These are phyloP conservation scores for Ochotona curzoniae DNA, from an alignment of 2,113 vertebrate species.

Conservation along the genomic window DNA sequence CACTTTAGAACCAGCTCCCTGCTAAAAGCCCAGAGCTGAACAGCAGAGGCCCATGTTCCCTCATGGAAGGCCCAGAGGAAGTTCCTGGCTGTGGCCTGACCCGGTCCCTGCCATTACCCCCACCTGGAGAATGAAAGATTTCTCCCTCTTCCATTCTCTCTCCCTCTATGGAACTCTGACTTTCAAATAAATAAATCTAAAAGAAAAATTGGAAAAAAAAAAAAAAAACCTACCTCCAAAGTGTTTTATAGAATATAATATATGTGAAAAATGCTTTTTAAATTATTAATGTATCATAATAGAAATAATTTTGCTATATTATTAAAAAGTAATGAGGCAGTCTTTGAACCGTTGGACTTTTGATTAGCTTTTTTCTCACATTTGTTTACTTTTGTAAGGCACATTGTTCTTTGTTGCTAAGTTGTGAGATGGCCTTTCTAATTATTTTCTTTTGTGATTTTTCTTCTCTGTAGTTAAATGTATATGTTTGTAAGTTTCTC, in stretches of 20 bases:
- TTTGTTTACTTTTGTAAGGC: constrained; percentile 67
- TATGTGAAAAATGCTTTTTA: constrained; percentile 57
- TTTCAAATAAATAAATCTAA: too few relatives aligned
- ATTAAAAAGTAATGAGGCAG: constrained; percentile 70
- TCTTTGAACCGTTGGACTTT: constrained; percentile 66
- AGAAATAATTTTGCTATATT: constrained; percentile 65
- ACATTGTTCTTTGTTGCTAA: constrained; percentile 43
- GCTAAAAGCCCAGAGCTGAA: too few relatives aligned
- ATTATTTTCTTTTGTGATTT: constrained; percentile 48
- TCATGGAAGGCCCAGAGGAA: too few relatives aligned
- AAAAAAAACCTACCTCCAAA: background rate
- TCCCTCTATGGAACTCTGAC: too few relatives aligned
- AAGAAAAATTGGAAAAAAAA: too few relatives aligned
- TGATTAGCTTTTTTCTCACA: constrained; percentile 62
- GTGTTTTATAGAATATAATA: constrained; percentile 57
- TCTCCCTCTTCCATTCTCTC: too few relatives aligned
- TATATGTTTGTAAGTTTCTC: constrained; percentile 38
- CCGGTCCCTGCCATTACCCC: too few relatives aligned
- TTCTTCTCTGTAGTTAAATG: background rate
- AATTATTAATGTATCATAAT: constrained; percentile 74
- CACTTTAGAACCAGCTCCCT: too few relatives aligned
- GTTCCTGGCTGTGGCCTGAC: too few relatives aligned
- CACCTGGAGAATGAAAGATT: too few relatives aligned
- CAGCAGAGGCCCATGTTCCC: too few relatives aligned
- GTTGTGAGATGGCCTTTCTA: constrained; percentile 38